Evolutionary conservation across 2,888 invertebrate genomes (phyloP), one percentile per base, ranked within the genome.

Genomic region (Callyntrura sp.): DNA sequence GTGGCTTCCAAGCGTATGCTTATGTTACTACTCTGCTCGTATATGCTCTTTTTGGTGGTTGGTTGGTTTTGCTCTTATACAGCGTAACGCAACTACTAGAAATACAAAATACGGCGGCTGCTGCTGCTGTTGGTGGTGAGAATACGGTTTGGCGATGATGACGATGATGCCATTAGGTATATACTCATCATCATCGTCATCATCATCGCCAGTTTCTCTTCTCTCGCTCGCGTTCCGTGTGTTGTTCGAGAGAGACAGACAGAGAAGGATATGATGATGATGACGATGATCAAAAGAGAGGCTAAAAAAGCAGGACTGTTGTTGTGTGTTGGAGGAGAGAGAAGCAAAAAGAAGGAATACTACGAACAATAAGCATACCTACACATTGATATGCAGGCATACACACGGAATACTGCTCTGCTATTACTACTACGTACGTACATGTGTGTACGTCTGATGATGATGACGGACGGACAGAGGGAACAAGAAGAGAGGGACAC

Each of bases 71-170:
- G 25, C 65, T 70, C n/a, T 5, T 70, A 43, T 43, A 35, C 2
- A 35, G 35, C 35, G 35, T 6, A 35, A 35, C 35, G 2, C 6
- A n/a, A 35, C 35, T 35, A 35, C 35, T 4, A 35, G 35, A 35
- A 35, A 35, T 35, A 35, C 35, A 35, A 35, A 35, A 35, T 35
- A 35, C 35, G 35, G 35, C 35, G 35, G 35, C 35, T 35, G 35
- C 43, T 62, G 23, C 23, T 62, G 9, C 25, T 57, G 62, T 17
- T 62, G 62, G 1, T 43, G 17, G 45, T n/a, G 70, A 35, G 35
- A 35, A 70, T 43, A 70, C 70, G 70, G 70, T 43, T 70, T 70
- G n/a, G 43, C n/a, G 17, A 70, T 70, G 35, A 9, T 68, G 65
- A 68, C 25, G n/a, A 68, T 68, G 65, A 68, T 25, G 65, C 11